Conservation (phyloP, 2,113 vertebrate genomes). For the Abramis brama region DNA sequence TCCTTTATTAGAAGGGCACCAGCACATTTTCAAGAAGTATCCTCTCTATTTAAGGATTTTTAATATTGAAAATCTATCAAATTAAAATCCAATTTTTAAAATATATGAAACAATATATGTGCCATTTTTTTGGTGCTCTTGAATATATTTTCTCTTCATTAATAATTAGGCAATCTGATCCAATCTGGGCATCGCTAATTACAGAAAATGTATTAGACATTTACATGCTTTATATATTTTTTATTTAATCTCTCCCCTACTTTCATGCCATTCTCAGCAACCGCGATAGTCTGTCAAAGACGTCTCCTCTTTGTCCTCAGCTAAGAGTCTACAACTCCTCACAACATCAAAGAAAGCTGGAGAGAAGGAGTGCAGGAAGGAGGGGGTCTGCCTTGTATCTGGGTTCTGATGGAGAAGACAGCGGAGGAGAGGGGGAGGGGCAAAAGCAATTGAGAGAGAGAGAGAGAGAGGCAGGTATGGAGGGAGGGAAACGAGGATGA, state of each 20-base stretch:
- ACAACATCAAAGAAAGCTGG: constrained; percentile 72
- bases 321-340: constrained; percentile 67
- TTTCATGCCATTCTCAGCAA: background rate
- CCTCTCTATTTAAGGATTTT: background rate
- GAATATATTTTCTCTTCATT: background rate
- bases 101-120: background rate
- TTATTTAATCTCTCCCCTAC: background rate
- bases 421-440: constrained; percentile 44
- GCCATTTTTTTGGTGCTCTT: background rate
- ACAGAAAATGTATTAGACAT: background rate
- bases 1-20: background rate
- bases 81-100: background rate
- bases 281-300: constrained; percentile 34
- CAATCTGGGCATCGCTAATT: background rate
- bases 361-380: constrained; percentile 42
- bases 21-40: background rate
- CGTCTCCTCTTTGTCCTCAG: constrained; percentile 58
- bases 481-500: constrained; percentile 42
- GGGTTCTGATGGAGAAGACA: constrained; percentile 58
- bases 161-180: no score
- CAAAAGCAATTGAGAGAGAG: constrained; percentile 34
- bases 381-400: constrained; percentile 63
- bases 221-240: background rate
- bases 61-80: background rate
- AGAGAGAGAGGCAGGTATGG: constrained; percentile 17